A percentile compares a stretch with the other conserved stretches of the same genome.
Conservation (phyloP, 2,888 invertebrate species). For the Sphaeridia pumilis region DNA sequence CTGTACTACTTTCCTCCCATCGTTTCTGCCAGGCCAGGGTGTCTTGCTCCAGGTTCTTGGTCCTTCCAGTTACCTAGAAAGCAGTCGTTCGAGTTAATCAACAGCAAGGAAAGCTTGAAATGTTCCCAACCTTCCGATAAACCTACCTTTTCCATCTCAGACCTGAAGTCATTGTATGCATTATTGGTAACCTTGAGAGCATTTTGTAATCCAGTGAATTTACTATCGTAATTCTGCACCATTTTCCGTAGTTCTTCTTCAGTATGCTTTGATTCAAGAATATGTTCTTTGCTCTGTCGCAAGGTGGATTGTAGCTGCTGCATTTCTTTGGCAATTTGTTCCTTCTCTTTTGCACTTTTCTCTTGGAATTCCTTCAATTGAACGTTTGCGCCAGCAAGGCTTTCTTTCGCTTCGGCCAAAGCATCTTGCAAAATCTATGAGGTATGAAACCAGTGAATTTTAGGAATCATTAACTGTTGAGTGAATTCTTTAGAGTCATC, state of each 20-base stretch:
- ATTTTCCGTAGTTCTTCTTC: constrained; percentile 28
- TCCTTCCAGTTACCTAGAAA: constrained; percentile 33
- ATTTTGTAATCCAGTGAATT: constrained; percentile 33
- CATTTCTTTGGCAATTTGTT: constrained; percentile 33
- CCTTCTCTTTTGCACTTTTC: constrained; percentile 33
- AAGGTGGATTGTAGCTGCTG: constrained; percentile 32
- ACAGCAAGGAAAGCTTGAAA: no score
- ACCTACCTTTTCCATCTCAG: constrained; percentile 32
- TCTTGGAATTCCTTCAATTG: constrained; percentile 29
- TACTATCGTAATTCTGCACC: constrained; percentile 33
- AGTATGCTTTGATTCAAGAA: constrained; percentile 33
- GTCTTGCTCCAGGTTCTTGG: constrained; percentile 33
- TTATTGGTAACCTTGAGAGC: constrained; percentile 33
- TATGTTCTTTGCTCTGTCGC: constrained; percentile 30
- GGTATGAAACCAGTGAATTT: background rate
- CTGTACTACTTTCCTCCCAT: constrained; percentile 33
- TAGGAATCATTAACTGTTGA: background rate
- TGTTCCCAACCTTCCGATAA: no score
- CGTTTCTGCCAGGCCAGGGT: constrained; percentile 31
- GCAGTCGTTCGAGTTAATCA: no score
- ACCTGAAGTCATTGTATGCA: constrained; percentile 32
- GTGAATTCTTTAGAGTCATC: no score
- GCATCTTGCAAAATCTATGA: constrained; percentile 28
- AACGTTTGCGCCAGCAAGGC: constrained; percentile 21
- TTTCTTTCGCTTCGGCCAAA: constrained; percentile 24